Base-by-base conservation (phyloP, 2,113 vertebrate genomes). In the Danio rerio region DNA sequence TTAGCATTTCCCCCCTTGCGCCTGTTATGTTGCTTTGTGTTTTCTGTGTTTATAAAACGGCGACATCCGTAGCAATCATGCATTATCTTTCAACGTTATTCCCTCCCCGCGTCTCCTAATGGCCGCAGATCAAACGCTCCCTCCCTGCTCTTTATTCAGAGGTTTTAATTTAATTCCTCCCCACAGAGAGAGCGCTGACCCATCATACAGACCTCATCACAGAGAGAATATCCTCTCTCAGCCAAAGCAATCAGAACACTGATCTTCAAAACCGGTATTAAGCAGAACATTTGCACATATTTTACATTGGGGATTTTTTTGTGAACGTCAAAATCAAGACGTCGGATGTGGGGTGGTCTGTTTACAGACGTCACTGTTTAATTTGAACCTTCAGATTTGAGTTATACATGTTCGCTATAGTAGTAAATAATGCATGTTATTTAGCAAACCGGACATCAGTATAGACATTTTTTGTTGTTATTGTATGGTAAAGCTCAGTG, bases 41-140 rank as follows among this genome's bases (percentile, higher is more conserved):
- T 61, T 62, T 80, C 63, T 68, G 77, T 72, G 20, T 65, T 78
- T 78, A 21, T 20, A 43, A 52, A 75, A 77, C 50, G 52, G 72
- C 31, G 66, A 81, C 21, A 61, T 16, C n/a, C 12, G 5, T 31
- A 11, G 21, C 45, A 55, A 20, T 21, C 50, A 9, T 47, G 20
- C 40, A 58, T 68, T 76, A 49, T 59, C 12, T 45, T 75, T 4
- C 7, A 16, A 56, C 49, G n/a, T 68, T n/a, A 59, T 58, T 47
- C 6, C 21, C 21, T 40, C 6, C 12, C 9, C 40, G 59, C 11
- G 8, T 50, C 18, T 77, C n/a, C 13, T 63, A 78, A 78, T 66
- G 61, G 31, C 21, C 31, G 47, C 31, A 79, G 61, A 66, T 79
- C 43, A 63, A 31, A 50, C 49, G 18, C 20, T 15, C 55, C 56